Evolutionary conservation across 30 jellyfish, hydroid and myxozoan species (phyloP).

Genomic region (Cassiopea andromeda): DNA sequence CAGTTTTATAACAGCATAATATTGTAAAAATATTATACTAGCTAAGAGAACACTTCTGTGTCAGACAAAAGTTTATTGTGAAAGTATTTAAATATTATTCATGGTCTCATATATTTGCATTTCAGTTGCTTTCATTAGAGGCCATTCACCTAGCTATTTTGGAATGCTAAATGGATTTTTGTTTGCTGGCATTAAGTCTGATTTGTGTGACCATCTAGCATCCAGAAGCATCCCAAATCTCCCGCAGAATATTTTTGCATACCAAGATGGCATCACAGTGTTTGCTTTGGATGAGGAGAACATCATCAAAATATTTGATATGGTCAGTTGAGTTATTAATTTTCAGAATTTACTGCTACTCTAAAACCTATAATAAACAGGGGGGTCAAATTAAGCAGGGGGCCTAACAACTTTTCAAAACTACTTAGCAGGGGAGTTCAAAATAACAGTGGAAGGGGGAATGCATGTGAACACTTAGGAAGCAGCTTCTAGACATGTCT

Average conservation of each 20-base stretch:
- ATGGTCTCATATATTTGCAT: background rate
- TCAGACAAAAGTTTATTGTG: background rate
- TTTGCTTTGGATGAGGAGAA: slow-evolving; percentile 1
- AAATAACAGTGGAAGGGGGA: too few species aligned
- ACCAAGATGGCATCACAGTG: background rate
- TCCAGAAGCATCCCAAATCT: background rate
- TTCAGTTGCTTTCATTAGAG: slow-evolving; percentile 34
- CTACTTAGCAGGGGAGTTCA: too few species aligned
- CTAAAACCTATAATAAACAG: too few species aligned
- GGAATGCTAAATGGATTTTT: slow-evolving; percentile 60
- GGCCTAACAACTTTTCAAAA: too few species aligned
- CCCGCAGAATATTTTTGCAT: background rate
- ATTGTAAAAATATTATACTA: too few species aligned
- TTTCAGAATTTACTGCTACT: too few species aligned
- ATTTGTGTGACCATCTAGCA: slow-evolving; percentile 15
- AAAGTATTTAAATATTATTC: background rate
- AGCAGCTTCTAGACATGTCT: too few species aligned
- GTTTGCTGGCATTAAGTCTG: background rate
- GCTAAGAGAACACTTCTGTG: too few species aligned
- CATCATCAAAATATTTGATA: slow-evolving; percentile 9
- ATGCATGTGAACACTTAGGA: too few species aligned
- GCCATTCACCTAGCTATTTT: slow-evolving; percentile 52
- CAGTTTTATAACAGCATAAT: too few species aligned
- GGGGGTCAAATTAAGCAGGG: too few species aligned
- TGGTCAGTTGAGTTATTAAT: slow-evolving; percentile 12